These are phyloP conservation scores for Diprion similis DNA, from an alignment of 1,140 invertebrate species.

Conservation along the genomic window DNA sequence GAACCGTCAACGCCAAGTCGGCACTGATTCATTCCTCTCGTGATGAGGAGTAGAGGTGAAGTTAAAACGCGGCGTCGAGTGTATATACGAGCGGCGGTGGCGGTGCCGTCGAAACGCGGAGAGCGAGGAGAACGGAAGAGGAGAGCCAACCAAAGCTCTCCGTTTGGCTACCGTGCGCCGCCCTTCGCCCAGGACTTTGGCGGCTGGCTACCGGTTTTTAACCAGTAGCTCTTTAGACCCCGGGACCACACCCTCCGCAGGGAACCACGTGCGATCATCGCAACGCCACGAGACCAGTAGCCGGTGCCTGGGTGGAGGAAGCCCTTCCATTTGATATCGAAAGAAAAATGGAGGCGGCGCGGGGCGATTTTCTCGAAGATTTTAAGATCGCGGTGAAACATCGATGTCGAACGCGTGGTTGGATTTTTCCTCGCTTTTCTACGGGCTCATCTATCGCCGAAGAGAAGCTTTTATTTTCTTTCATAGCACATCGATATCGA, in stretches of 20 bases:
- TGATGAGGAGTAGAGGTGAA: not conserved
- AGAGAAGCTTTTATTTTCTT: not conserved
- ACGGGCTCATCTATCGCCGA: not conserved
- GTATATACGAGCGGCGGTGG: slow-evolving; percentile 10
- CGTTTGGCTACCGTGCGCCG: slow-evolving; percentile 57
- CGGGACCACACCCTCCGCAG: slow-evolving; percentile 50
- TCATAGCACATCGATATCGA: not conserved
- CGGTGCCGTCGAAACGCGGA: slow-evolving; percentile 11
- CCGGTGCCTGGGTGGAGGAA: slow-evolving; percentile 22
- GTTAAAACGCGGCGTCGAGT: slow-evolving; percentile 23
- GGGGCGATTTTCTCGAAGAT: not conserved
- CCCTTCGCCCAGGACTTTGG: slow-evolving; percentile 48
- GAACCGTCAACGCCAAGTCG: no score
- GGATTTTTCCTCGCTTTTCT: not conserved
- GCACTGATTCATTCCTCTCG: not conserved
- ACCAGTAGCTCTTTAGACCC: slow-evolving; percentile 45
- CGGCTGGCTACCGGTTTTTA: slow-evolving; percentile 53
- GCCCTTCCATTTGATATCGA: slow-evolving; percentile 39
- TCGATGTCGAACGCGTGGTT: not conserved
- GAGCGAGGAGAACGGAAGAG: slow-evolving; percentile 22
- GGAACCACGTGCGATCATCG: slow-evolving; percentile 40
- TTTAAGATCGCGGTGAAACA: not conserved
- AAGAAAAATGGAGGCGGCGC: slow-evolving; percentile 36
- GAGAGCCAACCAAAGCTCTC: slow-evolving; percentile 51
- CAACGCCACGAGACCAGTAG: slow-evolving; percentile 42